Evolutionary conservation across 64 coral and sea anemone genomes (phyloP), one percentile per base, ranked within the genome.

Genomic region (Astreopora myriophthalma): DNA sequence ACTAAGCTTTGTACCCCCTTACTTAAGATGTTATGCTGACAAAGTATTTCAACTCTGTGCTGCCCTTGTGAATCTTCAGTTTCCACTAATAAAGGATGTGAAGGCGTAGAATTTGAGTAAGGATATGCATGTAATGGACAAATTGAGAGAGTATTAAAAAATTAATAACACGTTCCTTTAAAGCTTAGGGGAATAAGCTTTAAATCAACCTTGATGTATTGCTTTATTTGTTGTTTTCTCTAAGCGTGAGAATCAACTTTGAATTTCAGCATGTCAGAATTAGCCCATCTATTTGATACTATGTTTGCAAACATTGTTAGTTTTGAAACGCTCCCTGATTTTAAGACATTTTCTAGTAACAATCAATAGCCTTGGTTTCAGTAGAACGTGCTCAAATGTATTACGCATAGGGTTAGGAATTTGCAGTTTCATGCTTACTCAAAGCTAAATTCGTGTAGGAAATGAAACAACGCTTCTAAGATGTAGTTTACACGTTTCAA

Each of bases 41-140:
- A 58, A 58, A 31, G 0, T 74, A 60, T 87, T 87, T 60, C 85
- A 87, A 34, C 8, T 87, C 3, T 87, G 85, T 87, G 85, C 85
- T 51, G 85, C 69, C 8, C 31, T 87, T 48, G 84, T 86, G 5
- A 87, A 87, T 31, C 46, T 87, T 31, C 85, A 87, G 20, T 87
- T 87, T n/a, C 85, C 85, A 87, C 35, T 87, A 24, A 87, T 87
- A 48, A 87, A 87, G 26, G 85, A 44, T 87, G 85, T 44, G 39
- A 37, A 22, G 20, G 39, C 8, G 19, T 17, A 27, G 85, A 87
- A 73, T 87, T 87, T 87, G 85, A 87, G 42, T 87, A 34, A 87
- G 17, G 28, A 73, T 73, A 5, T 34, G 13, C 5, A 36, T 73
- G 1, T 17, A n/a, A n/a, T n/a, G n/a, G n/a, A n/a, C n/a, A n/a